A percentile compares a stretch with the other conserved stretches of the same genome.
Conservation (phyloP, 2,888 invertebrate genomes). For the Itoplectis maculator region DNA sequence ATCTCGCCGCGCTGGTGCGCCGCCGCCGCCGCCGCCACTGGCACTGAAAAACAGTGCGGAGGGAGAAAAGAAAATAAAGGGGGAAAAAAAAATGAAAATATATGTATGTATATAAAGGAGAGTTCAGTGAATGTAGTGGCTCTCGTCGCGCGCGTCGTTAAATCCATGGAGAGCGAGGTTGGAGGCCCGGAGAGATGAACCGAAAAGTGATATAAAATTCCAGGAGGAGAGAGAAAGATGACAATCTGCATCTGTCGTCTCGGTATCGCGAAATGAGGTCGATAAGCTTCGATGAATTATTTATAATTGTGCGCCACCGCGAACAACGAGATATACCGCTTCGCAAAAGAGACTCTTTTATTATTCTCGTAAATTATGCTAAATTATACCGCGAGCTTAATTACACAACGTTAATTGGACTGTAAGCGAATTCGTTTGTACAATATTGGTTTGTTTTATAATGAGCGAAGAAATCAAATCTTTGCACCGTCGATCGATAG, state of each 20-base stretch:
- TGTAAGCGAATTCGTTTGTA: slow-evolving; percentile 20
- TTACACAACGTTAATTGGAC: slow-evolving; percentile 43
- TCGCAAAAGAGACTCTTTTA: slow-evolving; percentile 3
- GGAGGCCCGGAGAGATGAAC: neutral
- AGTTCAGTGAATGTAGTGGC: neutral
- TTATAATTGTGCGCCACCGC: slow-evolving; percentile 42
- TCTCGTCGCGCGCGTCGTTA: neutral
- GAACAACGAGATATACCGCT: slow-evolving; percentile 7
- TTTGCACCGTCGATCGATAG: too few relatives aligned
- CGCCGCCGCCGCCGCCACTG: too few relatives aligned
- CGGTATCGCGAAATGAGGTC: slow-evolving; percentile 36
- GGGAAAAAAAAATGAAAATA: neutral
- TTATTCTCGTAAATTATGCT: slow-evolving; percentile 31
- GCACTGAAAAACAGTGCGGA: neutral
- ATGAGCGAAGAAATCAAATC: neutral
- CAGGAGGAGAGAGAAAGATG: neutral
- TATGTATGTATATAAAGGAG: neutral
- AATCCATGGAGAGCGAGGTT: neutral
- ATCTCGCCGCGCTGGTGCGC: slow-evolving; percentile 15
- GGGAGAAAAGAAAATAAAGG: slow-evolving; percentile 1
- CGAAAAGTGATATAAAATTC: slow-evolving; percentile 12
- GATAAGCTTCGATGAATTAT: slow-evolving; percentile 57
- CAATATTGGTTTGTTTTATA: slow-evolving; percentile 17
- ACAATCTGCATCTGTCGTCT: neutral
- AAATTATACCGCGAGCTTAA: slow-evolving; percentile 19